These are phyloP conservation scores for Agrochola circellaris DNA, from an alignment of 2,888 invertebrate genomes.

Conservation along the genomic window DNA sequence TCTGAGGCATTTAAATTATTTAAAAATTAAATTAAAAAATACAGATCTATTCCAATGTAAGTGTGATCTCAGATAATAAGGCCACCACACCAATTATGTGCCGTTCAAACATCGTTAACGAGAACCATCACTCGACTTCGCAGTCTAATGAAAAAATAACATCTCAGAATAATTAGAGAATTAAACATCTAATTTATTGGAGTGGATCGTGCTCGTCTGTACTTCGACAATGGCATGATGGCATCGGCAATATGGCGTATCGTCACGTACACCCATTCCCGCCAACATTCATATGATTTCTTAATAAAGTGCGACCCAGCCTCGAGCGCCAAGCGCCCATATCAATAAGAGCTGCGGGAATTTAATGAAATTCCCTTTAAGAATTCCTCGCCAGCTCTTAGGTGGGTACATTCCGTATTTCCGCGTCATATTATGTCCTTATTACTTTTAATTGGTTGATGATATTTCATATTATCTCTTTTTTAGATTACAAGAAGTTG, in stretches of 20 bases:
- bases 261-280: conserved; percentile 86
- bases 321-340: conserved; percentile 84
- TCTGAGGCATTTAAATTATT: neutral
- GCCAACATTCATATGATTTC: conserved; percentile 88
- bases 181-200: conserved; percentile 60
- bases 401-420: conserved; percentile 76
- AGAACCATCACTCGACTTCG: conserved; percentile 43
- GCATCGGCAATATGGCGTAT: conserved; percentile 82
- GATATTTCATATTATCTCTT: conserved; percentile 48
- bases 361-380: conserved; percentile 84
- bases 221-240: conserved; percentile 65
- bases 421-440: conserved; percentile 70
- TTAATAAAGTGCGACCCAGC: conserved; percentile 88
- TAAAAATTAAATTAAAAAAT: conserved; percentile 21
- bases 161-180: conserved; percentile 56
- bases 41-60: conserved; percentile 23
- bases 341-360: conserved; percentile 86
- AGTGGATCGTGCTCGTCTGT: conserved; percentile 57
- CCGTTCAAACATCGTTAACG: conserved; percentile 50
- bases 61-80: conserved; percentile 44
- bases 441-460: conserved; percentile 74
- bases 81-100: conserved; percentile 45
- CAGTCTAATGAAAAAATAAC: conserved; percentile 63
- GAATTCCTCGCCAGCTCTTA: conserved; percentile 79
- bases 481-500: neutral